Conservation (phyloP, 2,113 vertebrate genomes). For the Tauraco erythrolophus region DNA sequence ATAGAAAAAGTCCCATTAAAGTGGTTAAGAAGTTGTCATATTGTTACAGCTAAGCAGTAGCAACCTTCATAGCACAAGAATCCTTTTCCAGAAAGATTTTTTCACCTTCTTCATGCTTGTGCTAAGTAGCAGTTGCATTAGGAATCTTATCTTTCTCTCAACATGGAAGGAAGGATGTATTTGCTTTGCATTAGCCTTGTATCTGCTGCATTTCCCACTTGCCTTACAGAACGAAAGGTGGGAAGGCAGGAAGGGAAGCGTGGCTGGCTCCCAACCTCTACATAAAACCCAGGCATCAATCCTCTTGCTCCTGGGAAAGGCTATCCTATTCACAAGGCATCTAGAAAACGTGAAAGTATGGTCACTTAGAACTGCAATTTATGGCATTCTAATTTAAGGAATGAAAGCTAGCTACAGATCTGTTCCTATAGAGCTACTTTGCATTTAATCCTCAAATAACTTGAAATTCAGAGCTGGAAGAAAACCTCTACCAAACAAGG, state of each 20-base stretch:
- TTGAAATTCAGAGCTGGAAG: neutral
- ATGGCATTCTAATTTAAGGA: neutral
- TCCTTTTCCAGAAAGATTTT: neutral
- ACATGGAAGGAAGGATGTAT: rapidly evolving
- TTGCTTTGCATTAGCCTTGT: neutral
- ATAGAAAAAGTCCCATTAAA: neutral
- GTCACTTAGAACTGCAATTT: neutral
- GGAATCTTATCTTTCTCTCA: neutral
- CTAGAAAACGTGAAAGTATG: neutral
- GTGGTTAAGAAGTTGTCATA: neutral
- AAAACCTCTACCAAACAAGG: neutral
- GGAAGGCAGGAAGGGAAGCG: neutral
- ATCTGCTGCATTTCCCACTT: neutral
- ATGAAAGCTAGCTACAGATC: neutral
- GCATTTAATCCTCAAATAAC: neutral
- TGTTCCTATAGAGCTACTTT: neutral
- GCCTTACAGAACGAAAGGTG: neutral
- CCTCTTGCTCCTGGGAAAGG: neutral
- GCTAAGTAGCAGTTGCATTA: neutral
- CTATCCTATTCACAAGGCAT: neutral
- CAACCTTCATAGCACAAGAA: neutral
- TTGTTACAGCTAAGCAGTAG: neutral
- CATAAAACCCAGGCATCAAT: neutral
- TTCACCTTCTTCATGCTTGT: neutral
- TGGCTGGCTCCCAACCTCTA: neutral